Percentiles rank a stretch among this genome's conserved stretches.
Evolutionary conservation across 2,113 vertebrate species (phyloP).

Genomic region (Burhinus oedicnemus): DNA sequence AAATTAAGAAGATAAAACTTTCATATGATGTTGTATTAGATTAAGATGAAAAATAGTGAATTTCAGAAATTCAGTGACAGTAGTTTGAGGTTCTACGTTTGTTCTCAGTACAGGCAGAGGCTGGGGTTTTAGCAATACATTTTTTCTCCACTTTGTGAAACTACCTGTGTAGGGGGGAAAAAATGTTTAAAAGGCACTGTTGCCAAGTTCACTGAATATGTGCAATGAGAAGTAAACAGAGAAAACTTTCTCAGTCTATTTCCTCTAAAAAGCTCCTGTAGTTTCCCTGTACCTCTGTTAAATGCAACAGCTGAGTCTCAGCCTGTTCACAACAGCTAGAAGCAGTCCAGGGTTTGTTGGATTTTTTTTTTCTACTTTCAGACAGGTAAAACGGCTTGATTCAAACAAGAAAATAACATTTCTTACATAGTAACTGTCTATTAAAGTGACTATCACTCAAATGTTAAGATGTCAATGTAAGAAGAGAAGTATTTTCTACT

Average conservation of each 20-base stretch:
- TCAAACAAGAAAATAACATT: background rate
- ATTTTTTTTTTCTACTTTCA: background rate
- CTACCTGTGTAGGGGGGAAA: rapidly evolving
- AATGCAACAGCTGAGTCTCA: background rate
- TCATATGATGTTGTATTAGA: background rate
- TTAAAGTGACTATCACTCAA: background rate
- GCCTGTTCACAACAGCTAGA: background rate
- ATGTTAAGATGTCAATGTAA: background rate
- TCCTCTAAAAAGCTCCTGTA: background rate
- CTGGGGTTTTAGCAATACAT: background rate
- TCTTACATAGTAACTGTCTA: background rate
- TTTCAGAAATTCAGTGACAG: background rate
- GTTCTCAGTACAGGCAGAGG: background rate
- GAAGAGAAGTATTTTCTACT: background rate
- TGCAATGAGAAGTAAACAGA: background rate
- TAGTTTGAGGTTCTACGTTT: background rate
- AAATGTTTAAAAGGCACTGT: background rate
- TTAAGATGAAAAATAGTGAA: background rate
- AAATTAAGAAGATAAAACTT: background rate
- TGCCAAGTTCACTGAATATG: background rate
- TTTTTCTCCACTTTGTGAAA: background rate
- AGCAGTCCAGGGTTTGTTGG: rapidly evolving
- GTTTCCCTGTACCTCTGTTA: background rate
- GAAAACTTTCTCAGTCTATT: background rate
- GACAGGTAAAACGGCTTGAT: background rate